Evolutionary conservation across 2,888 invertebrate genomes (phyloP).

Genomic region (Abrostola triplasia): DNA sequence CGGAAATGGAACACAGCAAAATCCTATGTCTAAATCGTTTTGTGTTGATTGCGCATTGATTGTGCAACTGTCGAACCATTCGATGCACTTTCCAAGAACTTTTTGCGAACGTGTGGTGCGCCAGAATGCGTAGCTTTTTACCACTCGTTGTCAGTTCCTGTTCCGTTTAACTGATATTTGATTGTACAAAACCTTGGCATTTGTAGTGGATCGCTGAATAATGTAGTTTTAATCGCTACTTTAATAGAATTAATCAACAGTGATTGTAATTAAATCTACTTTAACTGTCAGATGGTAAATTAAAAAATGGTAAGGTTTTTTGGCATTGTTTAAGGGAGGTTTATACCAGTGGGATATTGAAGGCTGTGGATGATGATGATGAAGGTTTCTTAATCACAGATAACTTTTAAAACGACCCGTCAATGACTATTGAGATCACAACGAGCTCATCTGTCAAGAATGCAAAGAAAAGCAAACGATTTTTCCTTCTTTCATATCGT

Average conservation of each 20-base stretch:
- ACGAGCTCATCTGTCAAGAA: slow-evolving; percentile 26
- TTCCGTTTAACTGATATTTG: slow-evolving; percentile 55
- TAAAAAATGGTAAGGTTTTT: no score
- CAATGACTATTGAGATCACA: slow-evolving; percentile 19
- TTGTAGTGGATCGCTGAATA: slow-evolving; percentile 12
- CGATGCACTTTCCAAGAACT: slow-evolving; percentile 49
- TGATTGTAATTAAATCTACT: neutral
- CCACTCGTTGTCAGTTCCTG: slow-evolving; percentile 43
- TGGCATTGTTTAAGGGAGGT: no score
- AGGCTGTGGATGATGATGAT: no score
- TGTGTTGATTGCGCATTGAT: slow-evolving; percentile 56
- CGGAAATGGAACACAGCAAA: slow-evolving; percentile 25
- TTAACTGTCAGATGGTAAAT: no score
- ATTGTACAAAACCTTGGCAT: slow-evolving; percentile 50
- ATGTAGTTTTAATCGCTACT: neutral
- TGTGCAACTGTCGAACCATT: slow-evolving; percentile 55
- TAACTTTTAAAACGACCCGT: neutral
- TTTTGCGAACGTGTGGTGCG: slow-evolving; percentile 50
- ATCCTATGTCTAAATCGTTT: slow-evolving; percentile 44
- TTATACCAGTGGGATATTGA: no score
- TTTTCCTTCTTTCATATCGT: slow-evolving; percentile 15
- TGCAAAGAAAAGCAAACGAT: slow-evolving; percentile 12
- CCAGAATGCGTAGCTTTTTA: slow-evolving; percentile 55
- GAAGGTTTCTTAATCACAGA: neutral
- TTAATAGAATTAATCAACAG: neutral